Base-by-base conservation (phyloP, 2,113 vertebrate genomes). In the Dromiciops gliroides region DNA sequence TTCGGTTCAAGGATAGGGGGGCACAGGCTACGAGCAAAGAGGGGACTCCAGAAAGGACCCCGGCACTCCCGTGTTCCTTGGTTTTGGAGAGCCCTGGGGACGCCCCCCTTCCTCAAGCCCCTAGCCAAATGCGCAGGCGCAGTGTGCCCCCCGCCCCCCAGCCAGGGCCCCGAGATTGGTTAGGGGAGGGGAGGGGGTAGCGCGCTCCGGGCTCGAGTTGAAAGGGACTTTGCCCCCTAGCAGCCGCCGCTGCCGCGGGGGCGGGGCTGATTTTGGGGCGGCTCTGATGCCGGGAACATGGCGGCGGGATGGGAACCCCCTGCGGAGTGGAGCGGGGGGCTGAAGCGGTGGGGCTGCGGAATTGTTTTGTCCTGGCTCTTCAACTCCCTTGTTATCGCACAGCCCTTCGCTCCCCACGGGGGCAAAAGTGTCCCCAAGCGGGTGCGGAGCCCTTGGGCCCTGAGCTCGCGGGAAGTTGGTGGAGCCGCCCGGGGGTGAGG, bases 401-500 rank as follows among this genome's bases (percentile, higher is more conserved):
- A 23, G 50, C 10, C 83, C 92, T 50, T 0, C 0, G 92, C 50
- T 31, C 92, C 95, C 89, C 12, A 0, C 0, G 56, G 89, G 88
- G 9, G 60, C 93, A 93, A 91, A 95, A 93, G 47, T 51, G 92
- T 95, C 89, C n/a, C 37, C 44, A 93, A 83, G 88, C 37, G 44
- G 91, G 96, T 95, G 92, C 25, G 9, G 48, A 95, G 92, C 92
- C 96, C 92, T 95, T 95, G 90, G 95, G 95, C 90, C 93, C 49
- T 90, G 83, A 91, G 95, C 96, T 96, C 93, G 92, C 93, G 95
- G 95, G 96, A 98, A 97, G 97, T 98, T 96, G 95, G 93, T 53
- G 49, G 96, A 95, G 0, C 95, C 94, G 91, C 95, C 83, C 93
- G 89, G 52, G 89, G 48, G 56, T 47, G 92, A 93, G 51, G 92